phyloP scores from a whole-genome alignment of 2,888 invertebrate species.

The Dermolepida albohirtum region DNA sequence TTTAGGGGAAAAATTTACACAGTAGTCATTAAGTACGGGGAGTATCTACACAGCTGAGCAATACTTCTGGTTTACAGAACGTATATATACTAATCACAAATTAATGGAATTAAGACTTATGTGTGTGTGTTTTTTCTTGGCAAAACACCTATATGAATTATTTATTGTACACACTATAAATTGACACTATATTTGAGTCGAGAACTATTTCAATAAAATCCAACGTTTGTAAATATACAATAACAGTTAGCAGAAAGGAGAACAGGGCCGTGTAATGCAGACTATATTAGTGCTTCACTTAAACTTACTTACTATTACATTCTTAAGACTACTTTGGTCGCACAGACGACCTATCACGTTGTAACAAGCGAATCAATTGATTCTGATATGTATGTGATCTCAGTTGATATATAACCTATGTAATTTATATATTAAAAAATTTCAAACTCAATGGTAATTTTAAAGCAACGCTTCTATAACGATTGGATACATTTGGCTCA shows the following conservation, averaged over 20 bases:
- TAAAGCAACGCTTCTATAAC: conserved; percentile 9
- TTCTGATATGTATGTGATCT: conserved; percentile 67
- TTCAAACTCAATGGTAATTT: conserved; percentile 42
- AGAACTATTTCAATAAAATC: conserved; percentile 63
- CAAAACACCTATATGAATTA: conserved; percentile 51
- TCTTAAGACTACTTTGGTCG: conserved; percentile 39
- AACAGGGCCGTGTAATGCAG: conserved; percentile 37
- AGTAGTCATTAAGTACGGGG: conserved; percentile 23
- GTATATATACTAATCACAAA: conserved; percentile 63
- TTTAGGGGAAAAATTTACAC: conserved; percentile 17
- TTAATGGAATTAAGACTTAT: conserved; percentile 52
- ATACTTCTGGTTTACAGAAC: conserved; percentile 63
- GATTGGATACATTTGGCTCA: too few species aligned
- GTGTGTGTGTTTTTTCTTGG: conserved; percentile 42
- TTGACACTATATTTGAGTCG: conserved; percentile 61
- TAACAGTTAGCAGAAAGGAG: conserved; percentile 31
- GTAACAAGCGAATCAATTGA: conserved; percentile 63
- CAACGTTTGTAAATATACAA: conserved; percentile 51
- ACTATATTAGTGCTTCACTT: conserved; percentile 43
- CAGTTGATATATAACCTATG: conserved; percentile 63
- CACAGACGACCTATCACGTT: conserved; percentile 60
- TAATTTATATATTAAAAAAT: conserved; percentile 47
- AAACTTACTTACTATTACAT: conserved; percentile 45
- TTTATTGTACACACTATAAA: conserved; percentile 56
- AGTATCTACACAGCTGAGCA: conserved; percentile 58